A percentile compares a stretch with the other conserved stretches of the same genome.
These are phyloP conservation scores for Micromesistius poutassou DNA, from an alignment of 2,797 vertebrate species.

Conservation along the genomic window DNA sequence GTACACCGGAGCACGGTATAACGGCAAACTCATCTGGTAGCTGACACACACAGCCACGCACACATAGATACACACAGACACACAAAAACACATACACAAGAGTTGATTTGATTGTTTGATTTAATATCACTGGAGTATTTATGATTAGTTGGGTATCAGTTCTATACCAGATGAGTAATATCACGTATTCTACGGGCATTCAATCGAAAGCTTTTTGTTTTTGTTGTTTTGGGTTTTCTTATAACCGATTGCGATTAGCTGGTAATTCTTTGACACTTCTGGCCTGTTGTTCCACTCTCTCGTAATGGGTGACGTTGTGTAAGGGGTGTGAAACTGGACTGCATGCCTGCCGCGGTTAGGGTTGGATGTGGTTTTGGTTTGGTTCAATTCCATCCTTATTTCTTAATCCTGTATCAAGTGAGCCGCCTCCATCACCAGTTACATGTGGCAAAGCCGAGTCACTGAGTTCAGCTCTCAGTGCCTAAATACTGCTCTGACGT, in stretches of 20 bases:
- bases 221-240: background rate
- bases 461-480: background rate
- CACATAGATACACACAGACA: background rate
- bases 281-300: background rate
- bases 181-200: background rate
- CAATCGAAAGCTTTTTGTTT: background rate
- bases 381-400: slow-evolving; percentile 39
- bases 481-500: background rate
- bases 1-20: background rate
- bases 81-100: background rate
- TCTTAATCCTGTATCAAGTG: slow-evolving; percentile 34
- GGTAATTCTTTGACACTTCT: background rate
- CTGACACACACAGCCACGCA: background rate
- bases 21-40: background rate
- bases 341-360: slow-evolving; percentile 37
- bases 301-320: background rate
- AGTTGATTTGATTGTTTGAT: background rate
- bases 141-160: background rate
- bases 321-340: slow-evolving; percentile 40
- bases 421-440: slow-evolving; percentile 32
- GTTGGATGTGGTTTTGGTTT: slow-evolving; percentile 35
- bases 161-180: background rate
- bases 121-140: background rate
- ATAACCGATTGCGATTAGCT: background rate
- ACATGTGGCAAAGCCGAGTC: slow-evolving; percentile 6